Base-by-base conservation (phyloP, 2,797 vertebrate species). In the Macroramphosus scolopax region DNA sequence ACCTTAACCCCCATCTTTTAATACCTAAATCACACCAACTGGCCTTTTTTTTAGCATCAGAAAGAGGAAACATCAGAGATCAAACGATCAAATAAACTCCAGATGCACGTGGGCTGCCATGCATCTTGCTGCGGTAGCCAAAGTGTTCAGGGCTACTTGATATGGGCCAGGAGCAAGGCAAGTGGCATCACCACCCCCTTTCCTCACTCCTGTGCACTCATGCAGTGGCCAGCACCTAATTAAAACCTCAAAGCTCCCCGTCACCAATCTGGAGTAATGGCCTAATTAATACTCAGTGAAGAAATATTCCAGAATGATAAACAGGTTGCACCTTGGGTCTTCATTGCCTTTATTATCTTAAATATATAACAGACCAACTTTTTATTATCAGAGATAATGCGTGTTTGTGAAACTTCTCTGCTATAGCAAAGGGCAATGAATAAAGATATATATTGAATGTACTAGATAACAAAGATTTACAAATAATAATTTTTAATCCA, bases 171-270 rank as follows among this genome's bases (percentile, higher is more conserved):
- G 77, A 83, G 74, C 58, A 44, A 81, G 63, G 76, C 81, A 76
- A 85, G 79, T 80, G 83, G 73, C 83, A 81, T 80, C 78, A 68
- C 72, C 80, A 68, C 79, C 80, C 75, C 68, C 70, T 77, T 78
- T 78, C 80, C 82, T 83, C 86, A 80, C 78, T 85, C 76, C 80
- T 89, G 88, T 86, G 88, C 86, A 83, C 86, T 91, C 87, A 87
- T 88, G 87, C 90, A 90, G 81, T 81, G 80, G 82, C 85, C 80
- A 82, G 80, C 85, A 84, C 87, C 87, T 90, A 91, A 92, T 91
- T 91, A 91, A 91, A 92, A 90, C 84, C 89, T 89, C 89, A 89
- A 86, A 90, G 87, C 88, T 89, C 82, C 83, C 87, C 80, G 82
- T 90, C 89, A 90, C 88, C 87, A 88, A 89, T 86, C 83, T 87